Evolutionary conservation across 2,797 vertebrate species (phyloP), one percentile per base, ranked within the genome.

Genomic region (Gobio occitaniae): DNA sequence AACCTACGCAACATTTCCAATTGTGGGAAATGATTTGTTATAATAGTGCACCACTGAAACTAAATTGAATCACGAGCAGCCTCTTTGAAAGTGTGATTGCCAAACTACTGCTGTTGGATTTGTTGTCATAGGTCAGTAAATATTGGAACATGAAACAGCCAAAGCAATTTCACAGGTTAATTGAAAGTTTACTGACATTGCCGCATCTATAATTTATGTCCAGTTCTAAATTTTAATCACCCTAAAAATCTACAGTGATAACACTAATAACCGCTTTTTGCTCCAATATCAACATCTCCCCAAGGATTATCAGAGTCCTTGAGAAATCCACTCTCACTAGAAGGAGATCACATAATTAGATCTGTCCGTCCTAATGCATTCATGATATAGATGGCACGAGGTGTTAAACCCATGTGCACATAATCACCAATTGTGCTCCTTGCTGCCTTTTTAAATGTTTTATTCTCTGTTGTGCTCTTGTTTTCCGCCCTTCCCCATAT

Each of bases 381-480:
- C 16, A 71, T 70, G 65, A 59, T 50, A 66, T 75, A 71, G 70
- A 41, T 79, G 66, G 52, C 38, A 21, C 12, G 4, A 52, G 6
- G 76, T 80, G 69, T 74, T 59, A 74, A 74, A 83, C 59, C 70
- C 76, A 80, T 84, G 38, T 47, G 76, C 44, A 48, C 59, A 50
- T 83, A 50, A 83, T 88, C 47, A 61, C 77, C 1, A 7, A 10
- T 56, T 80, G 52, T 68, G 63, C 44, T 77, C 84, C 86, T 88
- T 84, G 85, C 88, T 83, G 87, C 17, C 90, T 84, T 86, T 86
- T 93, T 93, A 94, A 93, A 93, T 93, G 94, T 93, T 90, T 91
- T 92, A 92, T 93, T 93, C 93, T 93, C 92, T 92, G 91, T 89
- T 88, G 91, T 92, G 93, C 91, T 93, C 92, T 93, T 94, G 93